Evolutionary conservation across 2,113 vertebrate genomes (phyloP), one percentile per base, ranked within the genome.

Genomic region (Prunella fulvescens): DNA sequence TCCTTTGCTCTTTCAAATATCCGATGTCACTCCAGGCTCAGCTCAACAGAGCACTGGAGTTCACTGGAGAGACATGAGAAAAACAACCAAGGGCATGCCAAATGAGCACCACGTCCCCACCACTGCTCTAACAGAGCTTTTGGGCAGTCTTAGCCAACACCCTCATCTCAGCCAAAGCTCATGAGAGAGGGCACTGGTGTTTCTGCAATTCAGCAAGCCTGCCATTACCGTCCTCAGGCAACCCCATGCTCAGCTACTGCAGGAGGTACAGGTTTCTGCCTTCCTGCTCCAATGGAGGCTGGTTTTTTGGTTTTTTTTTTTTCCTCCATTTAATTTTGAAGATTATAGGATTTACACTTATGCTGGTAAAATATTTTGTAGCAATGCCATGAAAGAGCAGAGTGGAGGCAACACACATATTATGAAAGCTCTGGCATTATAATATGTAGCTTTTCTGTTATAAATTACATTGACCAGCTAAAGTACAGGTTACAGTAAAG

Each of bases 401-500:
- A 94, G 56, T 45, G 37, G n/a, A 96, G 58, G 79, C 47, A 95
- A 90, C 39, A 56, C 35, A 39, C 7, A 2, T 54, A 79, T 58
- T 92, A 86, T 74, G 65, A 94, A 92, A 92, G 65, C 65, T 54
- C 18, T 81, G 79, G 60, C 83, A 79, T 79, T 94, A 81, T 65
- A 96, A 84, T 88, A 81, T 3, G 31, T 44, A 93, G 72, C n/a
- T 93, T 93, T 94, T 92, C 72, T 84, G 72, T 64, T 79, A 81
- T 20, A 94, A 95, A 96, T 93, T 95, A 84, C 88, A 86, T 35
- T 86, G 93, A 93, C 90, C 94, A 56, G 56, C 92, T 93, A 90
- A 97, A 96, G 86, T 95, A 94, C 80, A 94, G 93, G 94, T 96
- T 97, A 92, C 76, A 71, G 60, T 78, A 22, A 86, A 81, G 77